Evolutionary conservation across 2,888 invertebrate genomes (phyloP).

Genomic region (Glyphotaelius pellucidus): DNA sequence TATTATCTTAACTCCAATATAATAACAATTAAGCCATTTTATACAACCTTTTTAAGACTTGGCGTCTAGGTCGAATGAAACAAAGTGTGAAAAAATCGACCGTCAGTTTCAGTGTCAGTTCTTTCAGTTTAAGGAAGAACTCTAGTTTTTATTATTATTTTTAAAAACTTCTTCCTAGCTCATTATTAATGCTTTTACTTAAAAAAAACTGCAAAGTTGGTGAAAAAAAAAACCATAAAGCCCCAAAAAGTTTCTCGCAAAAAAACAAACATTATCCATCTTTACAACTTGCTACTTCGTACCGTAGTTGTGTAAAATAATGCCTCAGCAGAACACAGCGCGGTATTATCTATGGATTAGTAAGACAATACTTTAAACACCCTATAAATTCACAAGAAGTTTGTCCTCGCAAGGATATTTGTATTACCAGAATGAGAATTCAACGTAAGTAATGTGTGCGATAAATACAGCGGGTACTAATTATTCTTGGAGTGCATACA

Average conservation of each 20-base stretch:
- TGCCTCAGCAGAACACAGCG: background rate
- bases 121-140: background rate
- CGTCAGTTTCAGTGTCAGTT: too few species aligned
- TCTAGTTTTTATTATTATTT: background rate
- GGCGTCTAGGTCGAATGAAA: background rate
- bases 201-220: background rate
- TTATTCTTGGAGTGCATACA: conserved; percentile 43
- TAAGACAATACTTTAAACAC: background rate
- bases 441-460: conserved; percentile 21
- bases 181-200: background rate
- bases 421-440: conserved; percentile 4
- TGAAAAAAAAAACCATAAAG: background rate
- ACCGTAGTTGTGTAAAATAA: background rate
- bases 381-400: background rate
- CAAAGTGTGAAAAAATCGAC: background rate
- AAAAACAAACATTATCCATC: background rate
- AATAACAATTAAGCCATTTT: background rate
- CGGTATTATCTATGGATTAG: background rate
- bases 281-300: background rate
- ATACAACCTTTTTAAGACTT: too few species aligned
- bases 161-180: background rate
- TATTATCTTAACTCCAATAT: too few species aligned
- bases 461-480: conserved; percentile 19
- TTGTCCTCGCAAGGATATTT: conserved; percentile 31
- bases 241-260: background rate